A percentile compares a stretch with the other conserved stretches of the same genome.
Conservation (phyloP, 2,797 vertebrate genomes). For the Periparus ater region DNA sequence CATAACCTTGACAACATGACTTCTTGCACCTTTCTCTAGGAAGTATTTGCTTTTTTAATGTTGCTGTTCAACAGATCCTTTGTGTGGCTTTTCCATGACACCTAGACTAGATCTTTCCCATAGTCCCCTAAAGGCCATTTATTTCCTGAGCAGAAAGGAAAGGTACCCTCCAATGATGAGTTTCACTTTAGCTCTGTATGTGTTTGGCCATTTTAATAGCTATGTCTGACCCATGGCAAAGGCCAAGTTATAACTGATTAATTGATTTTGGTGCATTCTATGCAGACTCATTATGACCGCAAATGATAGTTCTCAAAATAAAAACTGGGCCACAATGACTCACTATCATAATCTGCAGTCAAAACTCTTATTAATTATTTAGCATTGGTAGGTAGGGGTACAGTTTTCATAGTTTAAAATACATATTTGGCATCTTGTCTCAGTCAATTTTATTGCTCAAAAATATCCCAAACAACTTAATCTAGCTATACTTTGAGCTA, state of each 20-base stretch:
- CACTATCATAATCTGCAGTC: not conserved
- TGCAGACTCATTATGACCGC: not conserved
- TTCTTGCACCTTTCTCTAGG: not conserved
- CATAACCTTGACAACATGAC: not conserved
- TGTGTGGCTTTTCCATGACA: fast-evolving
- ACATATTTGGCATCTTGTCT: not conserved
- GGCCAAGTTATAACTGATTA: not conserved
- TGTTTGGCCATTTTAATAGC: not conserved
- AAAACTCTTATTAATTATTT: not conserved
- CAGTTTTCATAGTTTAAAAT: not conserved
- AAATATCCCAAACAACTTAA: not conserved
- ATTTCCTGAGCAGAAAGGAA: not conserved
- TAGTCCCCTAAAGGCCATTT: not conserved
- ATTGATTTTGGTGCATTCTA: not conserved
- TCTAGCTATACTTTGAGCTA: not conserved
- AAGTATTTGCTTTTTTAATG: not conserved
- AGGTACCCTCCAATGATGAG: not conserved
- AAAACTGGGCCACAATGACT: not conserved
- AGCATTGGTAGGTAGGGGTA: not conserved
- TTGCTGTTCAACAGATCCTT: not conserved
- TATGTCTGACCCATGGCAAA: not conserved
- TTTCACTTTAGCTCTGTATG: not conserved
- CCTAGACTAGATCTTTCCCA: not conserved
- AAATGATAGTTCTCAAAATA: not conserved
- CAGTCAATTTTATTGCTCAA: not conserved